Evolutionary conservation across 2,113 vertebrate genomes (phyloP), one percentile per base, ranked within the genome.

Genomic region (pig (Sus scrofa)): DNA sequence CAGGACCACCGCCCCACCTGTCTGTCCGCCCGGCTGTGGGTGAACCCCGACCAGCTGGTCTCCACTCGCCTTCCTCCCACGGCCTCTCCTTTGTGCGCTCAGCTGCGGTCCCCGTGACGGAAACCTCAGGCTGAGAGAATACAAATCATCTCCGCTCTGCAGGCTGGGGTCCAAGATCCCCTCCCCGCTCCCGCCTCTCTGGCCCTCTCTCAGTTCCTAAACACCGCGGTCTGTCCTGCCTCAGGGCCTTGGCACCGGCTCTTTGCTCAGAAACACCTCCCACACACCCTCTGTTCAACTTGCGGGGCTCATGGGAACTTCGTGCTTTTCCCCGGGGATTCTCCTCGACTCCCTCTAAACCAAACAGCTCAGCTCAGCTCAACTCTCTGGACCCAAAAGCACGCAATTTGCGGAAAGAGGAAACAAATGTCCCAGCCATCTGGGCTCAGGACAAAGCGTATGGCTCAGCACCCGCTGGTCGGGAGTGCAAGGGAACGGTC

Each of bases 321-420:
- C 6, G 30, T 24, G 37, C 7, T 18, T 12, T 30, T 70, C 1
- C 10, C 54, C 11, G n/a, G 86, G 71, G 58, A 37, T 3, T 4
- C 8, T 81, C 70, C 37, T 96, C 44, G 85, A 7, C 68, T 77
- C 70, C 39, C 62, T 65, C 90, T 96, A 83, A 92, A n/a, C 26
- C 54, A 71, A 63, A 78, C 32, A 8, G 22, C 44, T 22, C 68
- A 52, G 14, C 18, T 37, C 30, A 12, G 3, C 32, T 62, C n/a
- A 54, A 27, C 11, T 54, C 14, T 4, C 30, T 30, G 8, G 52
- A n/a, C 56, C 26, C 39, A 85, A 19, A n/a, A 19, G 18, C 11
- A 2, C 2, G 32, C 27, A 26, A 0, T 74, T 5, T 78, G 32
- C 7, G 4, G 37, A 3, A 39, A 68, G 54, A 18, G 24, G 27